Percentiles rank a stretch among this genome's conserved stretches.
Evolutionary conservation across 1,140 invertebrate genomes (phyloP).

Genomic region (Akabosia matsudoensis): DNA sequence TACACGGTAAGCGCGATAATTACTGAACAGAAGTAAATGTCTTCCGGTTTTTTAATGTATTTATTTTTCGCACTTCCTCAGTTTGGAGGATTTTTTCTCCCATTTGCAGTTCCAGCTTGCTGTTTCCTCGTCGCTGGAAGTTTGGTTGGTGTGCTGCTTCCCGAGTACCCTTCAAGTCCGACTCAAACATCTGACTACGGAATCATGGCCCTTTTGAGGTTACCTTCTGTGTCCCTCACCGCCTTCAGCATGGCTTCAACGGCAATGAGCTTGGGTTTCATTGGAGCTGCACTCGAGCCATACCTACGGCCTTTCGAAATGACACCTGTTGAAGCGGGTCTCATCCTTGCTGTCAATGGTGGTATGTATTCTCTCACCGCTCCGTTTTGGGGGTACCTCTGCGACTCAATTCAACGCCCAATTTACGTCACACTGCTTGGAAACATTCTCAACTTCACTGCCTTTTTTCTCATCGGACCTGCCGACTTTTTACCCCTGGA

Average conservation of each 20-base stretch:
- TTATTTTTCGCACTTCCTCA: not conserved
- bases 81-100: slow-evolving; percentile 68
- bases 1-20: slow-evolving; percentile 61
- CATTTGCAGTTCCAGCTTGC: slow-evolving; percentile 77
- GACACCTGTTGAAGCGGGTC: slow-evolving; percentile 68
- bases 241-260: slow-evolving; percentile 67
- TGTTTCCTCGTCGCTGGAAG: slow-evolving; percentile 68
- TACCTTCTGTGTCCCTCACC: slow-evolving; percentile 67
- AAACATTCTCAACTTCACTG: slow-evolving; percentile 61
- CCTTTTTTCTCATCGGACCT: slow-evolving; percentile 71
- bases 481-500: slow-evolving; percentile 65
- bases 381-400: slow-evolving; percentile 69
- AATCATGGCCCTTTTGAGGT: slow-evolving; percentile 61
- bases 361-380: slow-evolving; percentile 77
- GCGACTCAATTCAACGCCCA: slow-evolving; percentile 63
- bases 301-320: slow-evolving; percentile 71
- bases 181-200: slow-evolving; percentile 61
- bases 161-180: slow-evolving; percentile 70
- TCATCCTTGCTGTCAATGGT: slow-evolving; percentile 85
- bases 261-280: slow-evolving; percentile 75
- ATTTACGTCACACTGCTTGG: slow-evolving; percentile 67
- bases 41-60: not conserved
- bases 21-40: not conserved
- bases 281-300: slow-evolving; percentile 75
- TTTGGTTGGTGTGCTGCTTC: slow-evolving; percentile 50